Evolutionary conservation across 2,113 vertebrate genomes (phyloP), one percentile per base, ranked within the genome.

Genomic region (Sorex araneus): DNA sequence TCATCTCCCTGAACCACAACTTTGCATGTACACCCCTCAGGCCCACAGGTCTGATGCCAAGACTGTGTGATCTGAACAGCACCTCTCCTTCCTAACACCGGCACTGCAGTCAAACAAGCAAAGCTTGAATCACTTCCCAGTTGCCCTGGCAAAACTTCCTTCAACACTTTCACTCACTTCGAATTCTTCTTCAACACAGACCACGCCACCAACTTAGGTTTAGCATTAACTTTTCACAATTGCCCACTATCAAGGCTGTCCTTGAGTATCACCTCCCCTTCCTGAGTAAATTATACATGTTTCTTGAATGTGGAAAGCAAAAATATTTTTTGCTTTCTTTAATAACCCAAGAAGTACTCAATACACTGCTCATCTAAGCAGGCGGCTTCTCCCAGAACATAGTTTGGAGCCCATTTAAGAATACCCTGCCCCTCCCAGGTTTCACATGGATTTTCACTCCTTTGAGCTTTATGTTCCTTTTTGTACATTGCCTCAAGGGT

Each of bases 71-170:
- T 89, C 74, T 60, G 2, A 60, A 4, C 57, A 21, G 19, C 23
- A 12, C 21, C 18, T 50, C 47, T 73, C 45, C 12, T 87, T 84
- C 28, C 63, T 63, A 57, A 86, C 8, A 6, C 11, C 47, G 16
- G 13, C 18, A 50, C 45, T 70, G 23, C 21, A 50, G 73, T 79
- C 28, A 70, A 93, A 63, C 8, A 66, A 90, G 32, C 0, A 13
- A 81, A 28, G 7, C 45, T 50, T 10, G 27, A 30, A 76, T 73
- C 54, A 73, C 45, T 91, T 87, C 50, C 89, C 11, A 74, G 47
- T 89, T 78, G n/a, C 36, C 89, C 64, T 67, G 60, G 21, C 73
- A 80, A 87, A 47, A 86, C 27, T 57, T 79, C 11, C 21, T 84
- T 40, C 54, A 32, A 70, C 23, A 23, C 6, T 63, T 82, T n/a